Conservation (phyloP, 1,140 invertebrate species). For the Brachionus paranguensis region DNA sequence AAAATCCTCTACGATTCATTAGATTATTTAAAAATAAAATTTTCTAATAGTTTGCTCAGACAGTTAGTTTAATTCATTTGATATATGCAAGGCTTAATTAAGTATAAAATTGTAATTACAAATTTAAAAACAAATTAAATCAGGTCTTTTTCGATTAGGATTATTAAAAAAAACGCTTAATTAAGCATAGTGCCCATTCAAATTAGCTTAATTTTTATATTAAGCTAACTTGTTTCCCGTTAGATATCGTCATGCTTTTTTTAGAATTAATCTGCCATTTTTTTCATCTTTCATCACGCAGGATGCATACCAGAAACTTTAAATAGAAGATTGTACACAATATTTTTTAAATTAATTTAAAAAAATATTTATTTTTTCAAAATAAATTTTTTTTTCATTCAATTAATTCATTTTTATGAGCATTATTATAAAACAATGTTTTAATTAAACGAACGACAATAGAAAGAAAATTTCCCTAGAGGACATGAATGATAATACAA, state of each 20-base stretch:
- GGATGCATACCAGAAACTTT: too few relatives aligned
- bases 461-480: not conserved
- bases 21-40: not conserved
- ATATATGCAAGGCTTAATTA: not conserved
- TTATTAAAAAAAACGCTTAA: conserved; percentile 1
- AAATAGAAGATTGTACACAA: not conserved
- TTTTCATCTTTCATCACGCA: not conserved
- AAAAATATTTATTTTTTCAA: not conserved
- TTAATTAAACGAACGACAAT: not conserved
- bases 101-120: conserved; percentile 11
- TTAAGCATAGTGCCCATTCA: not conserved
- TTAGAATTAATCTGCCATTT: not conserved
- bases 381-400: too few relatives aligned
- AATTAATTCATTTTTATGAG: too few relatives aligned
- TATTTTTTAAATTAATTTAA: not conserved
- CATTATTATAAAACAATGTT: not conserved
- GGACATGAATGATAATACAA: not conserved
- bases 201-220: not conserved
- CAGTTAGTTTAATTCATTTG: not conserved
- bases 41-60: not conserved
- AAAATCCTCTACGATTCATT: conserved; percentile 11
- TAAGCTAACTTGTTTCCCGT: not conserved
- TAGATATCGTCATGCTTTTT: not conserved
- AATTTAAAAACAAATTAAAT: conserved; percentile 6
- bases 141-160: conserved; percentile 16